A percentile compares a stretch with the other conserved stretches of the same genome.
Conservation (phyloP, 2,797 vertebrate genomes). For the Podarcis siculus region DNA sequence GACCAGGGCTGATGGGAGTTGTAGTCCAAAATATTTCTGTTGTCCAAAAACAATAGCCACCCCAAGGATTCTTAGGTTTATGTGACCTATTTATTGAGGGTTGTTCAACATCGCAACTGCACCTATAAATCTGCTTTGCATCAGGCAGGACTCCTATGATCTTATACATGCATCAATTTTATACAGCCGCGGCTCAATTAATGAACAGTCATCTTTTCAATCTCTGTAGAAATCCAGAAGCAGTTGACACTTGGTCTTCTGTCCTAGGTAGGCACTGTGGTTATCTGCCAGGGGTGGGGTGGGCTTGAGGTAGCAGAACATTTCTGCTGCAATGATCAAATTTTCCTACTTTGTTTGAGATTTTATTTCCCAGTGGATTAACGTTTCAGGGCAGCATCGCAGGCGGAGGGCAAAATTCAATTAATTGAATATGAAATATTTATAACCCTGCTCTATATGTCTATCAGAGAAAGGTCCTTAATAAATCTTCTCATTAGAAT, state of each 20-base stretch:
- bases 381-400: conserved; percentile 79
- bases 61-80: conserved; percentile 67
- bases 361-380: conserved; percentile 70
- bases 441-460: conserved; percentile 84
- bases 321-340: conserved; percentile 45
- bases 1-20: no score
- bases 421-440: conserved; percentile 90
- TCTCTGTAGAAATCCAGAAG: conserved; percentile 77
- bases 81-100: conserved; percentile 83
- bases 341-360: conserved; percentile 40
- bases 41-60: no score
- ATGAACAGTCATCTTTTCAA: conserved; percentile 84
- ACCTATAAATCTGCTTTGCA: conserved; percentile 80
- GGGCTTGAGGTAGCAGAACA: conserved; percentile 22
- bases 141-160: conserved; percentile 74
- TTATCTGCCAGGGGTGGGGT: conserved; percentile 48
- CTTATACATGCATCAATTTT: conserved; percentile 70
- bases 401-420: conserved; percentile 82
- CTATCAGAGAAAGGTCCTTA: conserved; percentile 86
- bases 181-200: conserved; percentile 82
- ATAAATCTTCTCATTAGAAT: conserved; percentile 94
- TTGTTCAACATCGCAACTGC: conserved; percentile 79
- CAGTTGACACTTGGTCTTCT: conserved; percentile 64
- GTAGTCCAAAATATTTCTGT: no score
- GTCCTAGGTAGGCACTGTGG: conserved; percentile 60